Evolutionary conservation across 2,888 invertebrate species (phyloP), one percentile per base, ranked within the genome.

Genomic region (Barypeithes pellucidus): DNA sequence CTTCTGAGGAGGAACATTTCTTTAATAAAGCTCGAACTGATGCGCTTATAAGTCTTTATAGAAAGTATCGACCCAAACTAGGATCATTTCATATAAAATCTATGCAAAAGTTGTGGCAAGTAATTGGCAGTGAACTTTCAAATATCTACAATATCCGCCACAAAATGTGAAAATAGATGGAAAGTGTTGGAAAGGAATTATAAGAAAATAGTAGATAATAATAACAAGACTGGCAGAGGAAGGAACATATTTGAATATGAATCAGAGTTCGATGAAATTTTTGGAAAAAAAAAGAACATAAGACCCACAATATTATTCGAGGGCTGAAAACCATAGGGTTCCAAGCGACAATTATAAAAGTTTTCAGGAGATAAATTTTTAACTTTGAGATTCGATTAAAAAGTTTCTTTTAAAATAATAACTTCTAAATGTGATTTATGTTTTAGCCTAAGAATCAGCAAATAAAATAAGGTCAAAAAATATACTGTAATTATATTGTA

Each of bases 41-140:
- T 16, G 39, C 39, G 1, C 4, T 60, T 7, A 14, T 39, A 33
- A 22, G 4, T 14, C 7, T 60, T 3, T 60, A 60, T 18, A 60
- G 20, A 60, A 39, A 39, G 20, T 60, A 60, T 8, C 9, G 14
- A 14, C 50, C 41, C 18, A 52, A 54, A 60, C 24, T 72, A 29
- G 33, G 65, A 22, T 16, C 62, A 29, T 24, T 59, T 33, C 45
- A 43, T 12, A 24, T 63, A 12, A 63, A 45, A 14, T 14, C 22
- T n/a, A 63, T 54, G 52, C 52, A 66, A 33, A 50, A 20, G 14
- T 45, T 66, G 33, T 66, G 52, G 52, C 39, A 66, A 66, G 2
- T 66, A 12, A 12, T 54, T 11, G 54, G 54, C 3, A 50, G n/a
- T 2, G 63, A 62, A 1, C 4, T 63, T 22, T 63, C 14, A 3